These are phyloP conservation scores for Galaxias olidus DNA, from an alignment of 2,797 vertebrate species.

Conservation along the genomic window DNA sequence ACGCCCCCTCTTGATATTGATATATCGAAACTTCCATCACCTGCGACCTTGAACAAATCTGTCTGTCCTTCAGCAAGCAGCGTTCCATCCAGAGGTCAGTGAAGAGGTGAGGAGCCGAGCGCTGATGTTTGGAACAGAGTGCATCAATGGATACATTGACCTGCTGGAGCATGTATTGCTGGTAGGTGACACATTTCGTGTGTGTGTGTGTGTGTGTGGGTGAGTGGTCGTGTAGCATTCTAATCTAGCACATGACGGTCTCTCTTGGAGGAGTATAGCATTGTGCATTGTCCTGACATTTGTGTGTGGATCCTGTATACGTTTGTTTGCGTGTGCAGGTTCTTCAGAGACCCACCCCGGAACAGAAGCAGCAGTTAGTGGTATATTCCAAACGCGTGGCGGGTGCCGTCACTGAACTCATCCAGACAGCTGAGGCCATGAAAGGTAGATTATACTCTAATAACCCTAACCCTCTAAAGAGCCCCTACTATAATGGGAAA, in stretches of 20 bases:
- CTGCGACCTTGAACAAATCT: background rate
- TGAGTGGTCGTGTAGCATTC: background rate
- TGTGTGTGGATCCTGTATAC: background rate
- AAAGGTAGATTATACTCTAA: slow-evolving; percentile 76
- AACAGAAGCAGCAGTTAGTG: slow-evolving; percentile 87
- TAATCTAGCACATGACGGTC: background rate
- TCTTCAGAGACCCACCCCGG: slow-evolving; percentile 85
- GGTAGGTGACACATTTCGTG: slow-evolving; percentile 65
- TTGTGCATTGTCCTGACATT: too few species aligned
- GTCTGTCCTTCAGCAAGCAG: slow-evolving; percentile 80
- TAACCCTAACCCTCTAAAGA: too few species aligned
- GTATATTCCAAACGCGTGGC: slow-evolving; percentile 88
- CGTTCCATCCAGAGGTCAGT: slow-evolving; percentile 83
- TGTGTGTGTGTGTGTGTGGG: background rate
- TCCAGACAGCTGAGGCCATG: slow-evolving; percentile 93
- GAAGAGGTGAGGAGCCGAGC: slow-evolving; percentile 83
- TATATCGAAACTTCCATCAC: background rate
- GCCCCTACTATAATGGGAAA: too few species aligned
- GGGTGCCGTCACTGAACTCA: slow-evolving; percentile 89
- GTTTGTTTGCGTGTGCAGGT: slow-evolving; percentile 69
- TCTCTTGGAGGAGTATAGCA: too few species aligned
- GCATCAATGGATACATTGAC: slow-evolving; percentile 85
- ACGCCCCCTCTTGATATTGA: too few species aligned
- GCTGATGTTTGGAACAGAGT: slow-evolving; percentile 84
- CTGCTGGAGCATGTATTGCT: slow-evolving; percentile 88